Percentiles rank a stretch among this genome's conserved stretches.
phyloP scores from a whole-genome alignment of 2,888 invertebrate genomes.

The Dendrolimus pini region DNA sequence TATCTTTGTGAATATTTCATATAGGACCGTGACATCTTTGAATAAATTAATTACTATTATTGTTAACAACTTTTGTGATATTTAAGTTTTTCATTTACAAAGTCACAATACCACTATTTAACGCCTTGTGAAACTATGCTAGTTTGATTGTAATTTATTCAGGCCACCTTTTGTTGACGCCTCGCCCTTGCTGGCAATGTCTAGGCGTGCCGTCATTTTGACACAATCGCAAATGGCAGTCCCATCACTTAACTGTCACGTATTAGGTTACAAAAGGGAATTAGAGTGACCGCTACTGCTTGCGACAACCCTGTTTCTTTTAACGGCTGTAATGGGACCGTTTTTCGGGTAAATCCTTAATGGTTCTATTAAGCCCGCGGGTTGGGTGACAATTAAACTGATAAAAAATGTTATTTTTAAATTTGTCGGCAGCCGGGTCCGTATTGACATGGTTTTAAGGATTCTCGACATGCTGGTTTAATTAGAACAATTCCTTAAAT shows the following conservation, averaged over 20 bases:
- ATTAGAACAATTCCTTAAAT: too few relatives aligned
- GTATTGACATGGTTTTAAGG: too few relatives aligned
- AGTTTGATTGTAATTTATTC: slow-evolving; percentile 4
- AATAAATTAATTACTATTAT: too few relatives aligned
- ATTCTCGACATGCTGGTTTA: too few relatives aligned
- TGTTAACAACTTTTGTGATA: too few relatives aligned
- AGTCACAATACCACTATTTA: neutral
- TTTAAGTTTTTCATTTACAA: too few relatives aligned
- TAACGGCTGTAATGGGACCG: slow-evolving; percentile 9
- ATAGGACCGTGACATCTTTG: too few relatives aligned
- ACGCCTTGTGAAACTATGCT: neutral
- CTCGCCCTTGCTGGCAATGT: slow-evolving; percentile 18
- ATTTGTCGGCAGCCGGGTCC: neutral
- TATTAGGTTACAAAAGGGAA: slow-evolving; percentile 37
- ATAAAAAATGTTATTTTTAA: neutral
- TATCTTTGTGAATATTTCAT: too few relatives aligned
- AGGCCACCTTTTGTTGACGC: slow-evolving; percentile 17
- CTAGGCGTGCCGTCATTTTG: slow-evolving; percentile 30
- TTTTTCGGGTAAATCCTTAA: slow-evolving; percentile 1
- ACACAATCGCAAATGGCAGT: slow-evolving; percentile 31
- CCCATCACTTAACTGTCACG: slow-evolving; percentile 28
- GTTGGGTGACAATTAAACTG: neutral
- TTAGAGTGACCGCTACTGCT: slow-evolving; percentile 24
- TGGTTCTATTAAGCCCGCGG: neutral
- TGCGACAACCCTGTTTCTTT: slow-evolving; percentile 9